Evolutionary conservation across 2,113 vertebrate genomes (phyloP), one percentile per base, ranked within the genome.

Genomic region (Scytalopus superciliaris): DNA sequence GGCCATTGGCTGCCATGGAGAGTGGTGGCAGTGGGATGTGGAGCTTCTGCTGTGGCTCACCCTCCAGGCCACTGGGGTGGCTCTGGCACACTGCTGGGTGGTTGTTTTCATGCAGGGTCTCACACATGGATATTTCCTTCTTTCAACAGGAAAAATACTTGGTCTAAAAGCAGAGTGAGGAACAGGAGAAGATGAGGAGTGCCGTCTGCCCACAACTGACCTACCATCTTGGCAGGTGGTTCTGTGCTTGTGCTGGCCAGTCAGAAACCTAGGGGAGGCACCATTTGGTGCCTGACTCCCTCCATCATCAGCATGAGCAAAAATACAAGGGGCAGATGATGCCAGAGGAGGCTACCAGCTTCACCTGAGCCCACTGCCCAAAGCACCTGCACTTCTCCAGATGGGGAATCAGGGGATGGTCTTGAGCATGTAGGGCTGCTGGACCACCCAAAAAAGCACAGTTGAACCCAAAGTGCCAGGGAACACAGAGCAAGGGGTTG

Each of bases 41-140:
- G n/a, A 76, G 64, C 18, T 78, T 66, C 62, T 57, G 31, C 75
- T 3, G 0, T 7, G 2, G 22, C 39, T 70, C 33, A 49, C 2
- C 4, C 3, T 8, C 31, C 27, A 66, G 79, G 33, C 11, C 9
- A 5, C 1, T 0, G 0, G 22, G 6, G 31, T n/a, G 47, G 59
- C 47, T 68, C 60, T 55, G n/a, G 17, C 33, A 57, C 1, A 3
- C 49, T 44, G 53, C 42, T 3, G 11, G 9, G 14, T 12, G 11
- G 2, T 69, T 55, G n/a, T 76, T 80, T 83, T 50, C 73, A 19
- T 17, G 22, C n/a, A 72, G 56, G 23, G 25, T 70, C 45, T 78
- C 69, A 59, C n/a, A 45, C 45, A 31, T 16, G 9, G 45, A 1
- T 28, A 62, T 39, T 72, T 60, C 59, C 24, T 60, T 52, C 47